Conservation (phyloP, 2,797 vertebrate genomes). For the Alauda arvensis region DNA sequence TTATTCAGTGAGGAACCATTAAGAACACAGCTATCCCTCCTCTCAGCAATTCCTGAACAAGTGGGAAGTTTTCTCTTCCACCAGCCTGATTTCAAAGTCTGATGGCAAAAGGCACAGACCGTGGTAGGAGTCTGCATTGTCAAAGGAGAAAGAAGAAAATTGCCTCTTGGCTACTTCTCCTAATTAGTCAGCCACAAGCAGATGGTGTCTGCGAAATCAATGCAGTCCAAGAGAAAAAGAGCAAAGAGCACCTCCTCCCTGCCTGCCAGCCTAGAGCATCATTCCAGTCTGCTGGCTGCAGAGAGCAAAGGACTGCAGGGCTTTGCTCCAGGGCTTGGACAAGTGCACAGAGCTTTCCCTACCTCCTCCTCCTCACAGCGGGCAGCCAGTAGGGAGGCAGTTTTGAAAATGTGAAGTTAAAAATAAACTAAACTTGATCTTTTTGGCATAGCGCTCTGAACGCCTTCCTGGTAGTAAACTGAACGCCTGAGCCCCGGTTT, state of each 20-base stretch:
- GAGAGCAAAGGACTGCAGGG: neutral
- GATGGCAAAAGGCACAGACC: neutral
- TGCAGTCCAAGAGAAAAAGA: neutral
- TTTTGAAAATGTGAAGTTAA: neutral
- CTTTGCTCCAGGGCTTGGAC: constrained; percentile 22
- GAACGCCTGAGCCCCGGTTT: neutral
- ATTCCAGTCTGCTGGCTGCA: constrained; percentile 7
- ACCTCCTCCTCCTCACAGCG: neutral
- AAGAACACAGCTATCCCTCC: neutral
- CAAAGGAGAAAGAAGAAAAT: neutral
- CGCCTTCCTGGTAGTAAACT: neutral
- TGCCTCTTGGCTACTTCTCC: constrained; percentile 11
- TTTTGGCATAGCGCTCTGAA: neutral
- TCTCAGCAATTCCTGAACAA: neutral
- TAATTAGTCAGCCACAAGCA: constrained; percentile 14
- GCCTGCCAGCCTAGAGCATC: neutral
- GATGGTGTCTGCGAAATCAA: constrained; percentile 20
- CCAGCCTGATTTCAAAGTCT: neutral
- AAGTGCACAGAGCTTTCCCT: neutral
- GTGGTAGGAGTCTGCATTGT: neutral
- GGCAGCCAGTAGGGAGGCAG: neutral
- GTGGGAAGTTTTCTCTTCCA: neutral
- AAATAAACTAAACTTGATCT: constrained; percentile 24
- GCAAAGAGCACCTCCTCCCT: constrained; percentile 2
- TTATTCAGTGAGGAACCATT: neutral